Conservation (phyloP, 2,888 invertebrate species). For the Diloba caeruleocephala region DNA sequence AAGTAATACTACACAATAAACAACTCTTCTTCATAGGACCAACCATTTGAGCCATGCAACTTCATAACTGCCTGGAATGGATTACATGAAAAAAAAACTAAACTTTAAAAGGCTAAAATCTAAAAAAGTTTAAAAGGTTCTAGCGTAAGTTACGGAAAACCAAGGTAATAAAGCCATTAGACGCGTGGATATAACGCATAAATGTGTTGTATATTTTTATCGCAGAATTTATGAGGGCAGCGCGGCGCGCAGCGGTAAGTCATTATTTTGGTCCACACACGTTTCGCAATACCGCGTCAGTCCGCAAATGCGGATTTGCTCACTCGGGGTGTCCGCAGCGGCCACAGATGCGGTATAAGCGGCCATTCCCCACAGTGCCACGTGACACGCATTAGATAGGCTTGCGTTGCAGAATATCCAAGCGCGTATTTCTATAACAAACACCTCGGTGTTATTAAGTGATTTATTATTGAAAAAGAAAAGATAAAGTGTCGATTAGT, state of each 20-base stretch:
- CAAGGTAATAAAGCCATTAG: constrained; percentile 29
- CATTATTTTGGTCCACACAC: constrained; percentile 44
- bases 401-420: constrained; percentile 9
- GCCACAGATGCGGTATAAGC: constrained; percentile 56
- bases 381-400: constrained; percentile 29
- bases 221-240: constrained; percentile 45
- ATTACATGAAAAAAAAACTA: no score
- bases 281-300: constrained; percentile 31
- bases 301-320: constrained; percentile 51
- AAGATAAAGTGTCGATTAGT: neutral
- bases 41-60: no score
- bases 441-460: neutral
- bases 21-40: no score
- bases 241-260: no score
- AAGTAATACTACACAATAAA: no score
- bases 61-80: no score
- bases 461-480: constrained; percentile 6
- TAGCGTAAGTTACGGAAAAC: constrained; percentile 17
- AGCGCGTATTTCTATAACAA: constrained; percentile 5
- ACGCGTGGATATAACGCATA: constrained; percentile 31
- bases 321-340: constrained; percentile 47
- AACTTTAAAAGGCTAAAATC: constrained; percentile 14
- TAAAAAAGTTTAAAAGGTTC: constrained; percentile 8
- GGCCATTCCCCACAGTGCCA: constrained; percentile 17
- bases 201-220: constrained; percentile 43